Evolutionary conservation across 1,140 invertebrate genomes (phyloP), one percentile per base, ranked within the genome.

Genomic region (Araneus ventricosus): DNA sequence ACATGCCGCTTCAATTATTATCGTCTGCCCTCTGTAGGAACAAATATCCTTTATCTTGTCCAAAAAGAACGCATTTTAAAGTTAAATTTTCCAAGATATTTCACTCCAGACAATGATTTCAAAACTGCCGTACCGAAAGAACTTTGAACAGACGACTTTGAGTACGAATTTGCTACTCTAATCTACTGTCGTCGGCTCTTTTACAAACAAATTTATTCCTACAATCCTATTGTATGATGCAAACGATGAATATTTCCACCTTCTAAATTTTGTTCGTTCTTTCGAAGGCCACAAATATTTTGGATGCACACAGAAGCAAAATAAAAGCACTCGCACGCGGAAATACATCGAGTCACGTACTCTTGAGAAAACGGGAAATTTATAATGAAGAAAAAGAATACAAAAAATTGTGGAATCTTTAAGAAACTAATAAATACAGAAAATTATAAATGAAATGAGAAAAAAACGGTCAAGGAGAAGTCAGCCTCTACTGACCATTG

Each of bases 391-490:
- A 39, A 37, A 63, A 87, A 87, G 10, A 61, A 61, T 30, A 87
- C 4, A 39, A 80, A 80, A 84, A 84, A 8, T 17, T 10, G 27
- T 34, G 41, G 82, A 52, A 34, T 84, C 45, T 57, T 84, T 52
- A 84, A 52, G 82, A 84, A 57, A 84, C 82, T 84, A 84, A 84
- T 84, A 84, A 84, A 84, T 52, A 84, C 82, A 84, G 41, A 90
- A 90, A 30, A 80, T 79, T 34, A 79, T 57, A 90, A 88, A 90
- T 67, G 88, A 80, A 79, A 34, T 14, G 22, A 70, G 87, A 80
- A 34, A 63, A 90, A 90, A 79, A 90, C 88, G 88, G 88, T 90
- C 88, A 90, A 90, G 88, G 88, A 90, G 24, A 90, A 30, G 17
- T 22, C 39, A 45, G 41, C 34, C 34, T 57, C 17, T 45, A 63